Evolutionary conservation across 2,888 invertebrate species (phyloP).

Genomic region (Crioceris asparagi): DNA sequence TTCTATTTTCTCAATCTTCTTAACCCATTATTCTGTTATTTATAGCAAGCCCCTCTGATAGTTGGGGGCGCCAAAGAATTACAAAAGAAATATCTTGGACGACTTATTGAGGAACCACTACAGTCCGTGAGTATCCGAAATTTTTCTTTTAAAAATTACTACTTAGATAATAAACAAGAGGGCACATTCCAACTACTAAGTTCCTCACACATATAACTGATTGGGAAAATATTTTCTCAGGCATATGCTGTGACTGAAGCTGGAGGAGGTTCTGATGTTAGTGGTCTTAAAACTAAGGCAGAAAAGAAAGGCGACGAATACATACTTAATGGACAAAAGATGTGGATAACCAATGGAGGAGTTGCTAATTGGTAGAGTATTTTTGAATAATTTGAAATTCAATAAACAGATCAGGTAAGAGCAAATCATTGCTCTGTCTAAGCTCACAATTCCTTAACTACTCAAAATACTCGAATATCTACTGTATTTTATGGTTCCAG

Average conservation of each 20-base stretch:
- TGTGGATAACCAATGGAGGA: conserved; percentile 98
- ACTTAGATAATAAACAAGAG: too few relatives aligned
- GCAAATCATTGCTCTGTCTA: too few relatives aligned
- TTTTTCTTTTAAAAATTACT: too few relatives aligned
- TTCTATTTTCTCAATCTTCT: too few relatives aligned
- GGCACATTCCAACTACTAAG: too few relatives aligned
- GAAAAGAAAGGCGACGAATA: conserved; percentile 89
- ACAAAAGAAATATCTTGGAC: conserved; percentile 88
- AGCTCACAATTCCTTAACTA: too few relatives aligned
- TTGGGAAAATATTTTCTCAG: too few relatives aligned
- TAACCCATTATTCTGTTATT: conserved; percentile 33
- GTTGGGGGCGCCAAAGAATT: conserved; percentile 77
- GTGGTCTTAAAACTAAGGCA: conserved; percentile 75
- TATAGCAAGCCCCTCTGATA: conserved; percentile 76
- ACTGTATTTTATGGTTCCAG: conserved; percentile 3
- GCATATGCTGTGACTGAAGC: conserved; percentile 95
- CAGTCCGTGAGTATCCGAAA: conserved; percentile 46
- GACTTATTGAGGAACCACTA: conserved; percentile 79
- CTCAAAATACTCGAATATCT: background rate
- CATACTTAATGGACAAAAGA: conserved; percentile 82
- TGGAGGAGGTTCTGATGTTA: conserved; percentile 88
- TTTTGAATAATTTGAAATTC: too few relatives aligned
- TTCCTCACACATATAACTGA: too few relatives aligned
- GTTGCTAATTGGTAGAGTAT: conserved; percentile 80
- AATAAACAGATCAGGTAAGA: too few relatives aligned